Evolutionary conservation across 2,888 invertebrate species (phyloP), one percentile per base, ranked within the genome.

Genomic region (Salticus scenicus): DNA sequence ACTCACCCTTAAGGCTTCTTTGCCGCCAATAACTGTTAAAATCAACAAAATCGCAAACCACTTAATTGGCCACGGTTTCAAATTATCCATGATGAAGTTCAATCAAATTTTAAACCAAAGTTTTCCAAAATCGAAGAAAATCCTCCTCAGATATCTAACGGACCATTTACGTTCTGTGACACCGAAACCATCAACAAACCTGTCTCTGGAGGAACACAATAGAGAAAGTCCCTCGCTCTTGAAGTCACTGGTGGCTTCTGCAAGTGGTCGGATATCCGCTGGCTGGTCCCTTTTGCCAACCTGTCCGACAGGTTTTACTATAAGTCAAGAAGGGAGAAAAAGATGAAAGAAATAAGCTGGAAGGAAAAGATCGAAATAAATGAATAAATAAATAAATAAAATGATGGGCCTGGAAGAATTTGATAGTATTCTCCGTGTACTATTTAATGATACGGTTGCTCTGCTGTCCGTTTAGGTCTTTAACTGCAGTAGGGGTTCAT

Each of bases 281-380:
- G 28, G 30, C 33, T 31, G 47, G 67, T 20, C 33, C 70, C 72
- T 73, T 75, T 73, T 67, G 47, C 64, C 64, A 83, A 83, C 77
- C 77, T 72, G 83, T 73, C 77, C 20, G 83, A 83, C 83, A 77
- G 83, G 83, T 83, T 82, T 57, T 81, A 57, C 57, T 74, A 72
- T 72, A 72, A 72, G 80, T 71, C 57, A 77, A 8, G 20, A 67
- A n/a, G 31, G 63, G 63, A 28, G 51, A 20, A 12, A 41, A 57
- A 57, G 57, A 57, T 24, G 57, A n/a, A 57, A 24, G 24, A 24
- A 24, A 57, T 4, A 12, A 2, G 24, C 10, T 17, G 1, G 42
- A 5, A 57, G 4, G 17, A 17, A 57, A 24, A 57, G 24, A 24
- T 5, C 4, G 24, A 24, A 24, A 57, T n/a, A 57, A 24, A 57